Percentiles rank a stretch among this genome's conserved stretches.
Evolutionary conservation across 92 coral and sea anemone genomes (phyloP).

Genomic region (Paramuricea clavata): DNA sequence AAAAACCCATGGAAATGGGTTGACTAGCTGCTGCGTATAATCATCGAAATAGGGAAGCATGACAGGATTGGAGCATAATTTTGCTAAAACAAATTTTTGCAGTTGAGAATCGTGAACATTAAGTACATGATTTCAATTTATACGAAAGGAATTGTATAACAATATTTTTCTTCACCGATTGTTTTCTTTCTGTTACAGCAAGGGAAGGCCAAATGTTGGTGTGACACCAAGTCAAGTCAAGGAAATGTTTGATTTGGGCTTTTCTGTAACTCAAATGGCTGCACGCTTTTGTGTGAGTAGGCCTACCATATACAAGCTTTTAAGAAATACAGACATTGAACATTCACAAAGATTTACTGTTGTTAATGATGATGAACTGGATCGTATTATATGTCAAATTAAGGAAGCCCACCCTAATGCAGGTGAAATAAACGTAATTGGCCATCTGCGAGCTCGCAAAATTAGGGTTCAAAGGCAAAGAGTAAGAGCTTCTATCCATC

Average conservation of each 20-base stretch:
- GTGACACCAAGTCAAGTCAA: not conserved
- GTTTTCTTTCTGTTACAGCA: too few species aligned
- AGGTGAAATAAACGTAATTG: constrained; percentile 26
- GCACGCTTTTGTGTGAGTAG: constrained; percentile 27
- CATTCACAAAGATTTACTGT: not conserved
- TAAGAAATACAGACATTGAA: constrained; percentile 10
- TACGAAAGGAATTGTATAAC: not conserved
- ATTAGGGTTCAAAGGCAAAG: constrained; percentile 24
- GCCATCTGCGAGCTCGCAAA: constrained; percentile 24
- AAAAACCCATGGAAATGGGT: too few species aligned
- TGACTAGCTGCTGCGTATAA: too few species aligned
- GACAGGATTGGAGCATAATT: too few species aligned
- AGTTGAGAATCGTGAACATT: too few species aligned
- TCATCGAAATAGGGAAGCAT: too few species aligned
- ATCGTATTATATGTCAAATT: constrained; percentile 16
- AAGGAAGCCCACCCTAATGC: constrained; percentile 39
- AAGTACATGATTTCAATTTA: not conserved
- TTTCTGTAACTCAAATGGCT: constrained; percentile 26
- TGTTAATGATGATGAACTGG: constrained; percentile 27
- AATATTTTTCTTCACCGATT: not conserved
- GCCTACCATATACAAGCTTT: constrained; percentile 24
- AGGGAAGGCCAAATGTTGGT: constrained; percentile 17
- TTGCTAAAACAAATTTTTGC: too few species aligned
- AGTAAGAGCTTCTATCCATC: constrained; percentile 15
- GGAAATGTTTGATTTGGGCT: constrained; percentile 40